Evolutionary conservation across 2,888 invertebrate genomes (phyloP).

Genomic region (Helobdella robusta): DNA sequence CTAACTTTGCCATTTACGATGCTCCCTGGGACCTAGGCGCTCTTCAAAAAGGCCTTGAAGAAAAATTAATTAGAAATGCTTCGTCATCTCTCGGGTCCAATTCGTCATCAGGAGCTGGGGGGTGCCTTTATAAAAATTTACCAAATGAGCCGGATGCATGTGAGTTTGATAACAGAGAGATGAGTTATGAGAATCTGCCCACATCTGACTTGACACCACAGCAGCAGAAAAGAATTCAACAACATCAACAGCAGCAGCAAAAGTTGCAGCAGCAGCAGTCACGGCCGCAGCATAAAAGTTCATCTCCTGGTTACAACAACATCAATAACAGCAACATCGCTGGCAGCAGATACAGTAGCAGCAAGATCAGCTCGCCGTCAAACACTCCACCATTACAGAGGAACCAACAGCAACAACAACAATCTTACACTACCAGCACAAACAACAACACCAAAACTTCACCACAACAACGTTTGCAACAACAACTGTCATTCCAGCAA

Average conservation of each 20-base stretch:
- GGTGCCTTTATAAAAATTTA: too few species aligned
- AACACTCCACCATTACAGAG: not conserved
- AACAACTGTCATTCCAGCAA: not conserved
- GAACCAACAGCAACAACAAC: constrained; percentile 6
- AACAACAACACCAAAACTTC: not conserved
- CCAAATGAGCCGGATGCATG: too few species aligned
- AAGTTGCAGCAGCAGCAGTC: not conserved
- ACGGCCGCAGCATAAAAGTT: not conserved
- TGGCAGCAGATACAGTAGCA: not conserved
- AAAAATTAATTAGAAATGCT: constrained; percentile 16
- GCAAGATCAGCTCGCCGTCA: not conserved
- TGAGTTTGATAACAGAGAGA: too few species aligned
- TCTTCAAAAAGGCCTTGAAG: constrained; percentile 15
- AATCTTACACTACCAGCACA: not conserved
- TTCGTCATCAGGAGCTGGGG: too few species aligned
- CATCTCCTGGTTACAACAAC: not conserved
- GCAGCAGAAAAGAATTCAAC: too few species aligned
- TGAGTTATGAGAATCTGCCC: too few species aligned
- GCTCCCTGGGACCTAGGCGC: constrained; percentile 22
- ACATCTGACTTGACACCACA: too few species aligned
- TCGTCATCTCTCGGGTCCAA: too few species aligned
- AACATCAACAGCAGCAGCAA: not conserved
- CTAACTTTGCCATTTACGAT: constrained; percentile 10
- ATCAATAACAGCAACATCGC: not conserved
- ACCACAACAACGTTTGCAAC: not conserved